Evolutionary conservation across 1,140 invertebrate genomes (phyloP).

Genomic region (Zaprionus ghesquierei): DNA sequence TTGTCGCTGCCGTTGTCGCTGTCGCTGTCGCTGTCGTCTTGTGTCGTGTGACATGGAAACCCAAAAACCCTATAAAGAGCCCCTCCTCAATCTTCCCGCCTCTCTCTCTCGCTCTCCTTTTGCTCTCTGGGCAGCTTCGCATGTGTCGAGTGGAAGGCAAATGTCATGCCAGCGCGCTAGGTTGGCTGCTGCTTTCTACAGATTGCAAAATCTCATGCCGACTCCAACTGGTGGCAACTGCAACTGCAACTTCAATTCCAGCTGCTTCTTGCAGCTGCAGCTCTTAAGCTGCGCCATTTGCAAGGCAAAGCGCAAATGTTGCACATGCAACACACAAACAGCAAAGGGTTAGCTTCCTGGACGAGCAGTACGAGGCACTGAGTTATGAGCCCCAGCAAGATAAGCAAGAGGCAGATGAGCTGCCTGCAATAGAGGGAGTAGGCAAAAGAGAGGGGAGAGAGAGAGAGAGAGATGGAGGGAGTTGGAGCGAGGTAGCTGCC

Average conservation of each 20-base stretch:
- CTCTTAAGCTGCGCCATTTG: conserved; percentile 48
- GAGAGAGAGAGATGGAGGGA: neutral
- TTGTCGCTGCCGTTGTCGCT: conserved; percentile 26
- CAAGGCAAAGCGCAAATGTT: conserved; percentile 19
- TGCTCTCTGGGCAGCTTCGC: conserved; percentile 31
- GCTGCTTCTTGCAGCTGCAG: conserved; percentile 2
- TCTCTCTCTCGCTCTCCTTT: neutral
- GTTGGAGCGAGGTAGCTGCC: neutral
- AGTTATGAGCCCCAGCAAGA: conserved; percentile 36
- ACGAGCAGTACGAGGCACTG: conserved; percentile 17
- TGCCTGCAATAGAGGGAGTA: neutral
- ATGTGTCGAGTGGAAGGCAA: conserved; percentile 41
- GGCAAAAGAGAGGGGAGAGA: too few relatives aligned
- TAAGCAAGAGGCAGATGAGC: conserved; percentile 30
- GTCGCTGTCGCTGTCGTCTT: conserved; percentile 17
- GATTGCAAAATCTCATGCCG: conserved; percentile 70
- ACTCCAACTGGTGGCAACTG: conserved; percentile 7
- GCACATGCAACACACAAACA: conserved; percentile 12
- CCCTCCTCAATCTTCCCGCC: neutral
- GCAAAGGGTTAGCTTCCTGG: conserved; percentile 29
- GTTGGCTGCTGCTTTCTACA: conserved; percentile 58
- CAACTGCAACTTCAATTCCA: conserved; percentile 6
- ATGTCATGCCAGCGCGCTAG: conserved; percentile 50
- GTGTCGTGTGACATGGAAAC: conserved; percentile 67
- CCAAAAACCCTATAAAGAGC: conserved; percentile 43